Evolutionary conservation across 2,113 vertebrate genomes (phyloP), one percentile per base, ranked within the genome.

Genomic region (Ptychochromis oligacanthus): DNA sequence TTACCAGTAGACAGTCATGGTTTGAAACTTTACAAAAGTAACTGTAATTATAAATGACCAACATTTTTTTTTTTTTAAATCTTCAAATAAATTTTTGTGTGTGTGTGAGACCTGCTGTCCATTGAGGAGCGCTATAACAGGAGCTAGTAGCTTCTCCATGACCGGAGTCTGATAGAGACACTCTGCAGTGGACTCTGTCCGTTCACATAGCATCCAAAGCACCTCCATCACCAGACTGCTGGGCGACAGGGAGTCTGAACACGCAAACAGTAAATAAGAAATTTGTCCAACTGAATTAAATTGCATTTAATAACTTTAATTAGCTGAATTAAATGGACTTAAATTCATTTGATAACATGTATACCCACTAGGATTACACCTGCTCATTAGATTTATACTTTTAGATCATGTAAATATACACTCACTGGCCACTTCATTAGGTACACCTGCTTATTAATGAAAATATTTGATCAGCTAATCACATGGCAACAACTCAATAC

Each of bases 201-300:
- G 96, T 77, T 98, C 98, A 92, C 97, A 97, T 61, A 99, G 94
- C 81, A 93, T 96, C 93, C 93, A 93, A 12, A 99, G 94, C 86
- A 97, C 90, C 85, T 98, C 97, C 95, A 96, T 96, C 89, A 96
- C 96, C 90, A 98, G 95, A 81, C 89, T 83, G 89, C 95, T 95
- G 79, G 98, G 97, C 28, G 96, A 97, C 85, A 97, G 96, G 28
- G 81, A 93, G 52, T 96, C 98, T 99, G 91, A 84, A 54, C 80
- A 95, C 49, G 74, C 31, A 72, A 2, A 81, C 5, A 28, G 9
- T 22, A n/a, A 31, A 54, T 38, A 2, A 12, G 0, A 5, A 75
- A 34, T 4, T 7, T 28, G 26, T 36, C 15, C 7, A 57, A 20
- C 20, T 75, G 17, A 65, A 60, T 49, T 20, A 60, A 43, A 13